Conservation (phyloP, 1,140 invertebrate genomes). For the Bombus impatiens region DNA sequence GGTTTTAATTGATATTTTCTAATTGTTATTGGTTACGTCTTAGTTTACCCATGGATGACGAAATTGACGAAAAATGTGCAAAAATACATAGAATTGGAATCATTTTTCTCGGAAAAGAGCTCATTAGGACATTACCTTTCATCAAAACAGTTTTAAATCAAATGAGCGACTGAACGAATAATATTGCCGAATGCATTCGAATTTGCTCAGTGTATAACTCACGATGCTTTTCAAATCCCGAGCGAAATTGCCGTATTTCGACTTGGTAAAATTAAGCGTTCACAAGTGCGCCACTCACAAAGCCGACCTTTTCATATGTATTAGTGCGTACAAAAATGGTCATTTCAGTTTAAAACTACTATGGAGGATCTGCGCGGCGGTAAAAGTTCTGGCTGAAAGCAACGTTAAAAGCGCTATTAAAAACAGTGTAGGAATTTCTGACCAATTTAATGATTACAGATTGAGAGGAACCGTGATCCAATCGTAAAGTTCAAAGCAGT, state of each 20-base stretch:
- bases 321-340: not conserved
- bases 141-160: too few relatives aligned
- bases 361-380: not conserved
- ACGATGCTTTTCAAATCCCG: not conserved
- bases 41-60: too few relatives aligned
- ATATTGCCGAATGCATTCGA: not conserved
- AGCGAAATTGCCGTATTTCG: not conserved
- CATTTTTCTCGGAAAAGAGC: too few relatives aligned
- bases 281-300: not conserved
- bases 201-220: not conserved
- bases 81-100: not conserved
- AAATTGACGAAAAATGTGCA: not conserved
- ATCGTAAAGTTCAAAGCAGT: not conserved
- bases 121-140: too few relatives aligned
- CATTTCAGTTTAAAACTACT: slow-evolving; percentile 8
- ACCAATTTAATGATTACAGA: slow-evolving; percentile 13
- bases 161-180: not conserved
- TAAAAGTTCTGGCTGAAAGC: not conserved
- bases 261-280: not conserved
- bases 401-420: slow-evolving; percentile 22
- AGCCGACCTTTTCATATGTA: not conserved
- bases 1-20: not conserved
- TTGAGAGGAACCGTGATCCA: not conserved
- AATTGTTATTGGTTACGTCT: not conserved
- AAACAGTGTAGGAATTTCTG: slow-evolving; percentile 10